Evolutionary conservation across 2,113 vertebrate genomes (phyloP).

Genomic region (Phycodurus eques): DNA sequence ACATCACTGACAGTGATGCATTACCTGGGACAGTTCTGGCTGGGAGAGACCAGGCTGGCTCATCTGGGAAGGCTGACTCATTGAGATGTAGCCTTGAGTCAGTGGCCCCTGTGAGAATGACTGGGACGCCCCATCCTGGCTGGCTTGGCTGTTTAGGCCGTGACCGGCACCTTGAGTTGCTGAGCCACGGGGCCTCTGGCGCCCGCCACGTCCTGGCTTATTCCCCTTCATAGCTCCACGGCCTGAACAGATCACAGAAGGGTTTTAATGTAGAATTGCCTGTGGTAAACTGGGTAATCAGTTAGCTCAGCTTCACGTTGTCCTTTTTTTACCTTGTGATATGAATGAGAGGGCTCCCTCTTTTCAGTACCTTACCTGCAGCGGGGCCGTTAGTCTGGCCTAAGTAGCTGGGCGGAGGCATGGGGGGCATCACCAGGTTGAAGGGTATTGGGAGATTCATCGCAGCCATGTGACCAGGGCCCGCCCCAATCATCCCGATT

Average conservation of each 20-base stretch:
- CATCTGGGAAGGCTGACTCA: conserved; percentile 99
- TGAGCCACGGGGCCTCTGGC: conserved; percentile 87
- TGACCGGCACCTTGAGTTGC: conserved; percentile 79
- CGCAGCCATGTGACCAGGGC: conserved; percentile 86
- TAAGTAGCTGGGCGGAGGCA: conserved; percentile 91
- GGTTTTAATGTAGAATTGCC: background rate
- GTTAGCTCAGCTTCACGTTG: background rate
- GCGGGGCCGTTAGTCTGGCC: conserved; percentile 91
- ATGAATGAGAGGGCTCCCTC: background rate
- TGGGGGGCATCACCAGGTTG: conserved; percentile 96
- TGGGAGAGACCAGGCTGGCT: conserved; percentile 98
- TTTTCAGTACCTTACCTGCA: conserved; percentile 71
- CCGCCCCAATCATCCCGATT: conserved; percentile 94
- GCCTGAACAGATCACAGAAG: conserved; percentile 63
- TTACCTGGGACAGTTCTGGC: conserved; percentile 94
- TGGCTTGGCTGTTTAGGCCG: conserved; percentile 85
- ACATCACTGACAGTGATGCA: background rate
- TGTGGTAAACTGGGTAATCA: background rate
- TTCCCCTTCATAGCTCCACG: conserved; percentile 86
- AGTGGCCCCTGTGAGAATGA: conserved; percentile 96
- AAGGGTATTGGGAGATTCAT: conserved; percentile 98
- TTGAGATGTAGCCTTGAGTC: conserved; percentile 97
- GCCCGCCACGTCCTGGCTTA: conserved; percentile 84
- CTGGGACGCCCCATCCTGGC: conserved; percentile 93
- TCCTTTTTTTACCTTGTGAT: background rate